Evolutionary conservation across 2,113 vertebrate species (phyloP).

Genomic region (Melanotaenia duboulayi): DNA sequence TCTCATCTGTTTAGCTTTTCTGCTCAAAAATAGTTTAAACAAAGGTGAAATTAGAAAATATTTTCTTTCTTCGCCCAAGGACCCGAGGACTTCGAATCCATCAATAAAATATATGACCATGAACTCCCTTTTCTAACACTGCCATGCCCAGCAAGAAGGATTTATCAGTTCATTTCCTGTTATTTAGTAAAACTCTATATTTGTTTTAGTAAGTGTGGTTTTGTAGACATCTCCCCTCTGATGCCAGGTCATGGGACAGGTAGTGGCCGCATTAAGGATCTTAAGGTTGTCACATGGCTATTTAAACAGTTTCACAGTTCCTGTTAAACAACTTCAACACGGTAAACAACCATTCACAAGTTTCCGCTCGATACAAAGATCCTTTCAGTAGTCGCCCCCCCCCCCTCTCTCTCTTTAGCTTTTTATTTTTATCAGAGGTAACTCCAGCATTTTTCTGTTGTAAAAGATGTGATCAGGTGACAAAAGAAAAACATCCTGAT

Average conservation of each 20-base stretch:
- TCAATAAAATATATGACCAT: too few species aligned
- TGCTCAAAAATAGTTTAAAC: too few species aligned
- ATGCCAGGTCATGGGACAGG: not conserved
- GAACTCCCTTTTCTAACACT: too few species aligned
- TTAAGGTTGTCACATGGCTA: constrained; percentile 19
- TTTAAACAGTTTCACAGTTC: constrained; percentile 18
- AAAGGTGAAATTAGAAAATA: too few species aligned
- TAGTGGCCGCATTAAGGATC: not conserved
- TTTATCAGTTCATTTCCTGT: not conserved
- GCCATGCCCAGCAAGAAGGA: not conserved
- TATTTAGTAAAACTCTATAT: not conserved
- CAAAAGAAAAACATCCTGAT: not conserved
- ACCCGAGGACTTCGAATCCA: too few species aligned
- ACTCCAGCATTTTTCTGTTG: not conserved
- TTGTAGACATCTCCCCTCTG: not conserved
- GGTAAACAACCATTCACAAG: not conserved
- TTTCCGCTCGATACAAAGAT: not conserved
- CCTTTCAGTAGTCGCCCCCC: not conserved
- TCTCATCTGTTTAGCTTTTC: too few species aligned
- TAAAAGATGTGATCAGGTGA: not conserved
- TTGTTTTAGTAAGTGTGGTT: not conserved
- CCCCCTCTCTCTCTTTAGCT: not conserved
- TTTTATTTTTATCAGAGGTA: constrained; percentile 10
- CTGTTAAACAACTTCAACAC: not conserved
- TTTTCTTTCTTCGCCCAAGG: too few species aligned